A percentile compares a stretch with the other conserved stretches of the same genome.
Evolutionary conservation across 1,140 invertebrate genomes (phyloP).

Genomic region (Solenopsis invicta): DNA sequence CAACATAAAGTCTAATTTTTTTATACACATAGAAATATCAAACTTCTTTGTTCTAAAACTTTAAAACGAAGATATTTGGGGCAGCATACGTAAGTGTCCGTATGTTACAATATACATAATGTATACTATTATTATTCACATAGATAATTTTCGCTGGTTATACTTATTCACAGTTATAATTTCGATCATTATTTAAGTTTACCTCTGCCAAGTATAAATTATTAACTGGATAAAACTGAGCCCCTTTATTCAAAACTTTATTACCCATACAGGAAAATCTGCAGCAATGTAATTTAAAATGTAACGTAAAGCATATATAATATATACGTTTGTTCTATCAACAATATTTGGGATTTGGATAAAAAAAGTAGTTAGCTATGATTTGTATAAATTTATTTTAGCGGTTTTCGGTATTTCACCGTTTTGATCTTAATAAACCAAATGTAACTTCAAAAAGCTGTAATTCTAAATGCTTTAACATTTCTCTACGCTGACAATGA

Average conservation of each 20-base stretch:
- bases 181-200: neutral
- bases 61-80: no score
- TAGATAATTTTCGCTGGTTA: neutral
- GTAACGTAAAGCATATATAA: neutral
- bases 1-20: no score
- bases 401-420: conserved; percentile 22
- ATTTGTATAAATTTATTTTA: conserved; percentile 69
- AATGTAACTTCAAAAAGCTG: conserved; percentile 41
- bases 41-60: no score
- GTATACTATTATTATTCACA: neutral
- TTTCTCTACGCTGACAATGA: conserved; percentile 37
- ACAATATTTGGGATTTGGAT: conserved; percentile 78
- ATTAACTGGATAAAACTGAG: neutral
- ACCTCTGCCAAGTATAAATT: neutral
- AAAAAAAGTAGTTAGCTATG: conserved; percentile 71
- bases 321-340: conserved; percentile 80
- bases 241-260: neutral
- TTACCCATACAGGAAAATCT: neutral
- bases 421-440: conserved; percentile 46
- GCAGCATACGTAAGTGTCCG: no score
- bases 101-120: neutral
- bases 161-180: neutral
- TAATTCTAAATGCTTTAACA: conserved; percentile 55
- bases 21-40: no score
- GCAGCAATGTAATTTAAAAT: neutral